Evolutionary conservation across 2,888 invertebrate genomes (phyloP), one percentile per base, ranked within the genome.

Genomic region (Spicauda simplicius): DNA sequence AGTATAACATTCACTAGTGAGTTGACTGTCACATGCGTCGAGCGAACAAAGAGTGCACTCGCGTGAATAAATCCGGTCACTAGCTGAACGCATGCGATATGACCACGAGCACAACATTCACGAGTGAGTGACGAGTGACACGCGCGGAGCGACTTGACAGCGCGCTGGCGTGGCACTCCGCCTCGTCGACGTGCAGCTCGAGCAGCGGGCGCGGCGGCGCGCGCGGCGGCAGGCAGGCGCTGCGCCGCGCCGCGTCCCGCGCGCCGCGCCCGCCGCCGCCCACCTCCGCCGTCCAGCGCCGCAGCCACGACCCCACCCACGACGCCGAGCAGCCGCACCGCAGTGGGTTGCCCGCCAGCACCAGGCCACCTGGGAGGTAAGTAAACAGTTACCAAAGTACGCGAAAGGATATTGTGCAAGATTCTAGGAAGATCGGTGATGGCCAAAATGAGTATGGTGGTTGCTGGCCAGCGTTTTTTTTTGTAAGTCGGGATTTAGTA

Each of bases 231-330:
- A 82, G 57, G 76, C 87, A 82, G 63, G 67, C 30, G 64, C 76
- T 72, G 71, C 78, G 78, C 55, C 78, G 77, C 48, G 80, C 84
- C 62, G 80, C 79, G 41, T 58, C 76, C 14, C 80, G 79, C 64
- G 82, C 84, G 11, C 56, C 90, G 79, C 69, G 84, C 68, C 76
- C 72, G 68, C 97, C 81, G 45, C 97, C 97, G 88, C 72, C 97
- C 88, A 77, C 97, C 89, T 97, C 98, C 96, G 80, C 96, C 94
- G 66, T 96, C 97, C 97, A 97, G 67, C 97, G 94, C 53, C 97
- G 93, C 76, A 97, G 89, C 97, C 98, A 98, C 74, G 96, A 95
- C 48, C 97, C 97, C 75, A 97, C 93, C 97, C 97, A 97, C 56
- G 97, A 96, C 71, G 97, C 94, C 54, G 96, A 96, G 82, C 97